Percentiles rank a stretch among this genome's conserved stretches.
phyloP scores from a whole-genome alignment of 2,113 vertebrate genomes.

The Cynoglossus semilaevis region DNA sequence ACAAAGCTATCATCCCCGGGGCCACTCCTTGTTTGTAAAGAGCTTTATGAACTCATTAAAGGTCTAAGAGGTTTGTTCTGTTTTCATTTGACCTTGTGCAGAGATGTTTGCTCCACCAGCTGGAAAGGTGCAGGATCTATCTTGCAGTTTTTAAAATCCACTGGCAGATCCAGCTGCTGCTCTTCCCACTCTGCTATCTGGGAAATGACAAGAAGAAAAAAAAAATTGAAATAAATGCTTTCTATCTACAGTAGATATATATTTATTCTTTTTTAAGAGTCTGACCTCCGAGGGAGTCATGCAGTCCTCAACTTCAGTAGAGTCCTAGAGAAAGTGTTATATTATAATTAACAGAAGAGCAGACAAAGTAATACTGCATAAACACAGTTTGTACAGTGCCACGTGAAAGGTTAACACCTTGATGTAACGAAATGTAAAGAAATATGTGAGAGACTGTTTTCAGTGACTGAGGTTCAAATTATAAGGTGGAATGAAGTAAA shows the following conservation, averaged over 20 bases:
- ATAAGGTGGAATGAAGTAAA: no score
- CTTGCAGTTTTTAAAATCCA: conserved; percentile 95
- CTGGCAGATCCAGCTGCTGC: conserved; percentile 86
- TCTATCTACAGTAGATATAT: no score
- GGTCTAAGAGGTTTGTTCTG: not conserved
- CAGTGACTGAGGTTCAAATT: no score
- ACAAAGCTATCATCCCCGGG: no score
- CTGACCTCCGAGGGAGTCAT: conserved; percentile 89
- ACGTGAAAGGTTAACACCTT: no score
- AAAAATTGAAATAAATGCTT: not conserved
- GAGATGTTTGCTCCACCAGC: conserved; percentile 92
- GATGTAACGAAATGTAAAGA: no score
- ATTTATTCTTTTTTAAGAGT: not conserved
- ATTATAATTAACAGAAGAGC: not conserved
- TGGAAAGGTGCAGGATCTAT: conserved; percentile 97
- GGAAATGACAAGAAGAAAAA: not conserved
- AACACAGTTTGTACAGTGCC: not conserved
- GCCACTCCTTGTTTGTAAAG: no score
- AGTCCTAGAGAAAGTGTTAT: conserved; percentile 74
- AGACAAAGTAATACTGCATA: not conserved
- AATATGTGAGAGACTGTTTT: no score
- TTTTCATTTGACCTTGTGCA: conserved; percentile 85
- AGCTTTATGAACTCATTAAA: not conserved
- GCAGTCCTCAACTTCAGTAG: conserved; percentile 80
- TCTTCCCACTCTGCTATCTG: conserved; percentile 95